Conservation (phyloP, 2,888 invertebrate genomes). For the Hermaeophaga mercurialis region DNA sequence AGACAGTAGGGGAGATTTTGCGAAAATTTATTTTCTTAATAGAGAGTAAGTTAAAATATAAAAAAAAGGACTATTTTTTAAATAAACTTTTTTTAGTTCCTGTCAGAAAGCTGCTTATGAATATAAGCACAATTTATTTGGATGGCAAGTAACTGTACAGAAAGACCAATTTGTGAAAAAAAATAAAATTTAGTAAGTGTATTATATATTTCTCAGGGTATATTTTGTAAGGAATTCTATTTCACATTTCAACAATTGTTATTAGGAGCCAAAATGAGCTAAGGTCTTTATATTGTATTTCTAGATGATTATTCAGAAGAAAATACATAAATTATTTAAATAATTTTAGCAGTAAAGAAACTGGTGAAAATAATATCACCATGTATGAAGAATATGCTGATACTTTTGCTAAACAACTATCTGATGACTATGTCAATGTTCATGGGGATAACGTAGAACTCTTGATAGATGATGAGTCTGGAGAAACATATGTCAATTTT, state of each 20-base stretch:
- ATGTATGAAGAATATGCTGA: not conserved
- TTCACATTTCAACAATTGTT: too few relatives aligned
- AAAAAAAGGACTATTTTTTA: not conserved
- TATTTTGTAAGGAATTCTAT: too few relatives aligned
- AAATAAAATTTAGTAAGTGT: not conserved
- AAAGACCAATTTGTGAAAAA: not conserved
- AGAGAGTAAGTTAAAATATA: conserved; percentile 35
- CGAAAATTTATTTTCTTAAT: conserved; percentile 38
- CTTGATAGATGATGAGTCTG: conserved; percentile 34
- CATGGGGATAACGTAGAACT: conserved; percentile 41
- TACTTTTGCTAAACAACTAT: not conserved
- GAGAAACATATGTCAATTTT: conserved; percentile 42
- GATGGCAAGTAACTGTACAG: conserved; percentile 15
- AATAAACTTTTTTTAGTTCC: conserved; percentile 13
- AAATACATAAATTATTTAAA: not conserved
- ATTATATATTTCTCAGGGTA: not conserved
- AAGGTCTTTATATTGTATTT: too few relatives aligned
- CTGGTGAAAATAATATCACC: not conserved
- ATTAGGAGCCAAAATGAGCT: too few relatives aligned
- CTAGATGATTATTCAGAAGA: not conserved
- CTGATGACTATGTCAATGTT: conserved; percentile 16
- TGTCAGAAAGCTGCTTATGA: conserved; percentile 2
- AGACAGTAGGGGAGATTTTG: conserved; percentile 24
- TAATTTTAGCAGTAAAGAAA: not conserved
- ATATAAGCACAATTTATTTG: conserved; percentile 20